Percentiles rank a stretch among this genome's conserved stretches.
Conservation (phyloP, 1,140 invertebrate species). For the Bacillus rossius region DNA sequence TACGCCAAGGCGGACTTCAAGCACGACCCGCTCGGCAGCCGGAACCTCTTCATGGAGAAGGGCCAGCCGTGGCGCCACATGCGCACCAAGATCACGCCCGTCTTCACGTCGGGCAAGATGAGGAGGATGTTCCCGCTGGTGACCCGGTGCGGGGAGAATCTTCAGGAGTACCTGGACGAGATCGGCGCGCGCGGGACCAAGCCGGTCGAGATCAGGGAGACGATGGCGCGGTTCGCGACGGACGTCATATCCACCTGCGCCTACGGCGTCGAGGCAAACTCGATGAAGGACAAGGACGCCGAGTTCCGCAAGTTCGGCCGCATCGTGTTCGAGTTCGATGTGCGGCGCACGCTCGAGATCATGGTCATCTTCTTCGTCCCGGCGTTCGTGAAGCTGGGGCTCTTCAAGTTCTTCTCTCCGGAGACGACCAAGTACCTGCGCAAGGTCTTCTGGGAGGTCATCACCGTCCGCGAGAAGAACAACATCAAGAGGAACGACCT, state of each 20-base stretch:
- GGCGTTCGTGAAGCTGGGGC: conserved; percentile 22
- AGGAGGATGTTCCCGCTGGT: conserved; percentile 33
- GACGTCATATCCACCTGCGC: conserved; percentile 20
- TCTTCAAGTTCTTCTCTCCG: conserved; percentile 25
- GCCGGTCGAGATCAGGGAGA: conserved; percentile 21
- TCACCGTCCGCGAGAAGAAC: conserved; percentile 31
- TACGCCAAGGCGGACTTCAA: conserved; percentile 24
- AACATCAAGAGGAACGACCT: conserved; percentile 38
- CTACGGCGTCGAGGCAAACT: conserved; percentile 16
- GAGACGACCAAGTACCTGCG: conserved; percentile 33
- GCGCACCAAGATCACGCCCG: conserved; percentile 41
- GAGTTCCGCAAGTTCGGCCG: conserved; percentile 11
- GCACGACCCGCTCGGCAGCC: conserved; percentile 26
- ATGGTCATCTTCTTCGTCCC: conserved; percentile 39
- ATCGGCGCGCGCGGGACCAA: not conserved
- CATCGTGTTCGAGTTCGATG: not conserved
- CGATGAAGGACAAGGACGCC: conserved; percentile 5
- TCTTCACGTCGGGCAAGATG: conserved; percentile 45
- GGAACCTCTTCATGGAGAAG: conserved; percentile 18
- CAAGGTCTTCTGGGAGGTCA: conserved; percentile 32
- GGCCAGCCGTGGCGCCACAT: conserved; percentile 41
- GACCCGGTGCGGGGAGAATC: conserved; percentile 6
- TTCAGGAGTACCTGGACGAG: conserved; percentile 13
- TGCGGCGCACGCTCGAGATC: conserved; percentile 29
- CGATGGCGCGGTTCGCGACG: conserved; percentile 13